These are phyloP conservation scores for Anhinga rufa DNA, from an alignment of 2,113 vertebrate genomes.

Conservation along the genomic window DNA sequence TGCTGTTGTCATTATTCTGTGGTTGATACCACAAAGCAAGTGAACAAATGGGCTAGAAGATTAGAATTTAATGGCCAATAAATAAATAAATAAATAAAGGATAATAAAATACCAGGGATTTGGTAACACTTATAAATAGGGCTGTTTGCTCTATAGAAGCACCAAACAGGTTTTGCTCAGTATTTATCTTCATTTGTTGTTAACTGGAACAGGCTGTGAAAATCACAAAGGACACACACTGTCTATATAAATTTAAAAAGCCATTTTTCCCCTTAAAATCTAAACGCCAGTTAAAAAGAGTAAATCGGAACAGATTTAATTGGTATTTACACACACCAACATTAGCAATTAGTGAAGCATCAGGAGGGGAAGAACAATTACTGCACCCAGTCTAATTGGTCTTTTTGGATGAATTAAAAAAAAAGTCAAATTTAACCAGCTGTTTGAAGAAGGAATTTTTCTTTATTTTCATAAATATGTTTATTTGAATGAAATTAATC, in stretches of 20 bases:
- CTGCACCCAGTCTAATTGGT: neutral
- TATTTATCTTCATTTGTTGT: constrained; percentile 70
- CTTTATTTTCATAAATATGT: constrained; percentile 45
- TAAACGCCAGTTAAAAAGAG: constrained; percentile 54
- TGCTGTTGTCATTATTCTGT: neutral
- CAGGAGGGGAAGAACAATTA: constrained; percentile 1
- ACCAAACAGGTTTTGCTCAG: neutral
- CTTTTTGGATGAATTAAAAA: neutral
- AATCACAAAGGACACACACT: constrained; percentile 61
- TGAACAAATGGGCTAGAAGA: constrained; percentile 10
- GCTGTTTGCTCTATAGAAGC: neutral
- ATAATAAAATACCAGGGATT: neutral
- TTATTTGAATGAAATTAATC: constrained; percentile 68
- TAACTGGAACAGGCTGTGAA: constrained; percentile 56
- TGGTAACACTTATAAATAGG: neutral
- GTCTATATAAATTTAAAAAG: constrained; percentile 68
- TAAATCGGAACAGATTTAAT: constrained; percentile 56
- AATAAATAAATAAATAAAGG: constrained; percentile 1
- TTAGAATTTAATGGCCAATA: constrained; percentile 19
- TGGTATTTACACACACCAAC: constrained; percentile 22
- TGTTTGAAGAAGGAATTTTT: neutral
- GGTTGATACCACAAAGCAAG: neutral
- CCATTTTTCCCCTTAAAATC: constrained; percentile 61
- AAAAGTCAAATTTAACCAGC: neutral
- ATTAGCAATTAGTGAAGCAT: constrained; percentile 37